phyloP scores from a whole-genome alignment of 2,888 invertebrate species.

The Eupithecia vulgata region DNA sequence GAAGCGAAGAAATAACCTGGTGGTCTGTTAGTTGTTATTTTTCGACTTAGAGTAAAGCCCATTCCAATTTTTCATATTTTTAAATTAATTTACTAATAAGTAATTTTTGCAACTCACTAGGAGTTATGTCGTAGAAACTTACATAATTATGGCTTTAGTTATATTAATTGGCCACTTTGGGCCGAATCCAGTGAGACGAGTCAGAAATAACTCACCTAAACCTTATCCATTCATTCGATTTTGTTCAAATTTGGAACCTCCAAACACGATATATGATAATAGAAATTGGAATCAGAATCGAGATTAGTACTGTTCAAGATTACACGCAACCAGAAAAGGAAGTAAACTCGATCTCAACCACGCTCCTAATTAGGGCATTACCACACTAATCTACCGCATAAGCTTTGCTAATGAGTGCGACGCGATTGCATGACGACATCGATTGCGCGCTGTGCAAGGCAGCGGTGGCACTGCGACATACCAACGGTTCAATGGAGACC shows the following conservation, averaged over 20 bases:
- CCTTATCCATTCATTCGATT: too few relatives aligned
- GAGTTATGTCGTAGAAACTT: too few relatives aligned
- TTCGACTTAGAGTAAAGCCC: too few relatives aligned
- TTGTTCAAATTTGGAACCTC: background rate
- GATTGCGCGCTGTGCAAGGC: conserved; percentile 21
- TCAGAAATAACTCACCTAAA: too few relatives aligned
- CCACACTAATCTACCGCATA: conserved; percentile 25
- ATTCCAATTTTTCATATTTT: too few relatives aligned
- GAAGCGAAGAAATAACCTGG: too few relatives aligned
- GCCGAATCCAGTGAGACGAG: too few relatives aligned
- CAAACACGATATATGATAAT: background rate
- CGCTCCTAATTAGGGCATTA: conserved; percentile 23
- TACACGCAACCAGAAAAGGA: conserved; percentile 12
- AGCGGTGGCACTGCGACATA: conserved; percentile 17
- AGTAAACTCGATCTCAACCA: conserved; percentile 20
- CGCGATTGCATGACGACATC: conserved; percentile 22
- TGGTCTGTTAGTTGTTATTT: too few relatives aligned
- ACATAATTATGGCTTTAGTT: too few relatives aligned
- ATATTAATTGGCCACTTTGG: too few relatives aligned
- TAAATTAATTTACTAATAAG: too few relatives aligned
- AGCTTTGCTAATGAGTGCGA: conserved; percentile 26
- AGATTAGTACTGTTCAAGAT: background rate
- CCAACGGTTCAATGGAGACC: conserved; percentile 39
- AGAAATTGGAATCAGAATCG: background rate
- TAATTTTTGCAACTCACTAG: too few relatives aligned